A percentile compares a stretch with the other conserved stretches of the same genome.
These are phyloP conservation scores for Ictalurus furcatus DNA, from an alignment of 2,113 vertebrate genomes.

Conservation along the genomic window DNA sequence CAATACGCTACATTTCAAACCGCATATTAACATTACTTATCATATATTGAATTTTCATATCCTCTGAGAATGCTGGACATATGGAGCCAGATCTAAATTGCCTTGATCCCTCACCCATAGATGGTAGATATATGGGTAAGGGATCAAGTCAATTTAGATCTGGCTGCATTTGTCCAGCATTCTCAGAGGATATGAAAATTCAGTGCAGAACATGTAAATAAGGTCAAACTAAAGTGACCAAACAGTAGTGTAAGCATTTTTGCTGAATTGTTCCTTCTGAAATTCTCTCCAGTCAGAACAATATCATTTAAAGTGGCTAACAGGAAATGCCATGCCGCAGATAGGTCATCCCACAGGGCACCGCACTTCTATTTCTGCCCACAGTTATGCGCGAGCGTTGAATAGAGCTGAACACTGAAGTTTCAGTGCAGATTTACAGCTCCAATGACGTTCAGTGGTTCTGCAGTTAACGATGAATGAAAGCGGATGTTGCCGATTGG, in stretches of 20 bases:
- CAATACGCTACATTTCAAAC: neutral
- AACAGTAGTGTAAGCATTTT: neutral
- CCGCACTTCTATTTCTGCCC: constrained; percentile 44
- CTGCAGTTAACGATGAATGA: neutral
- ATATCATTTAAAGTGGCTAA: constrained; percentile 46
- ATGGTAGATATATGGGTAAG: neutral
- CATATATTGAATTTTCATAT: too few species aligned
- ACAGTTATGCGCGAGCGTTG: constrained; percentile 27
- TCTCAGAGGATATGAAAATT: neutral
- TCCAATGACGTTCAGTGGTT: neutral
- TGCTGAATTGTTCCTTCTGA: constrained; percentile 18
- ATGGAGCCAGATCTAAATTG: too few species aligned
- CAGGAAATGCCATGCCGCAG: constrained; percentile 55
- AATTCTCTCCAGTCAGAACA: constrained; percentile 32
- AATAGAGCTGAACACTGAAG: constrained; percentile 11
- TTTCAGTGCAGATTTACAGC: neutral
- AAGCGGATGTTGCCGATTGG: neutral
- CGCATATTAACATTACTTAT: neutral
- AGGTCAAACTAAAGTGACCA: neutral
- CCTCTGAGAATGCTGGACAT: too few species aligned
- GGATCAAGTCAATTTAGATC: neutral
- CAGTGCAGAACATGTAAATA: neutral
- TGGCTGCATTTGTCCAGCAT: neutral
- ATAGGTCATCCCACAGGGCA: constrained; percentile 43
- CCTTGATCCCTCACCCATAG: too few species aligned